Percentiles rank a stretch among this genome's conserved stretches.
These are phyloP conservation scores for Macrosiphum euphorbiae DNA, from an alignment of 2,888 invertebrate genomes.

Conservation along the genomic window DNA sequence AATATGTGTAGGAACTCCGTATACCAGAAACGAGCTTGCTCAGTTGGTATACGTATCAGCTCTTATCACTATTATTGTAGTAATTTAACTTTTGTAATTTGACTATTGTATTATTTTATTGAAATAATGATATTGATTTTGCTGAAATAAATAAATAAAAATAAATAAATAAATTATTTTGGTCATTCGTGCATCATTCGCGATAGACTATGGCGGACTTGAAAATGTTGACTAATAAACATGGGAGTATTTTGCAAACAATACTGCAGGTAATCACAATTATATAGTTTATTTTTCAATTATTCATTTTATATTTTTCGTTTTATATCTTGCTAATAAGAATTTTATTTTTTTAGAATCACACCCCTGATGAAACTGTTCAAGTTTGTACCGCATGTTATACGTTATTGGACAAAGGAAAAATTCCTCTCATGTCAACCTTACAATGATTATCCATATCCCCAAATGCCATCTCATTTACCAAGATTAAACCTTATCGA, in stretches of 20 bases:
- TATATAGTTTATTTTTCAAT: not conserved
- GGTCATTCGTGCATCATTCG: no score
- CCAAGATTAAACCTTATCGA: conserved; percentile 63
- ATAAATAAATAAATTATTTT: no score
- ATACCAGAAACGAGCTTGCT: no score
- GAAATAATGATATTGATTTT: no score
- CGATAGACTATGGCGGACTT: not conserved
- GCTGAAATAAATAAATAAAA: no score
- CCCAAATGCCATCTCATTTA: conserved; percentile 62
- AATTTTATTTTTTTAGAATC: not conserved
- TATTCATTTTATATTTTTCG: not conserved
- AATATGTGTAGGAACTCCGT: no score
- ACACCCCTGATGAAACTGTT: conserved; percentile 30
- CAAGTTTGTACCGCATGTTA: conserved; percentile 64
- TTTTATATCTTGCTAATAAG: not conserved
- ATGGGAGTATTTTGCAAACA: not conserved
- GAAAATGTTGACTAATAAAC: not conserved
- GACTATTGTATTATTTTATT: no score
- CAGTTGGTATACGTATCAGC: no score
- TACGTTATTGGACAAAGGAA: conserved; percentile 56
- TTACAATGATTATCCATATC: conserved; percentile 65
- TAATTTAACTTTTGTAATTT: no score
- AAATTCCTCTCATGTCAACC: conserved; percentile 65
- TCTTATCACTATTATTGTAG: no score
- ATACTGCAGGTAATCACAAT: not conserved